phyloP scores from a whole-genome alignment of 2,797 vertebrate species.

The Caiman crocodilus region DNA sequence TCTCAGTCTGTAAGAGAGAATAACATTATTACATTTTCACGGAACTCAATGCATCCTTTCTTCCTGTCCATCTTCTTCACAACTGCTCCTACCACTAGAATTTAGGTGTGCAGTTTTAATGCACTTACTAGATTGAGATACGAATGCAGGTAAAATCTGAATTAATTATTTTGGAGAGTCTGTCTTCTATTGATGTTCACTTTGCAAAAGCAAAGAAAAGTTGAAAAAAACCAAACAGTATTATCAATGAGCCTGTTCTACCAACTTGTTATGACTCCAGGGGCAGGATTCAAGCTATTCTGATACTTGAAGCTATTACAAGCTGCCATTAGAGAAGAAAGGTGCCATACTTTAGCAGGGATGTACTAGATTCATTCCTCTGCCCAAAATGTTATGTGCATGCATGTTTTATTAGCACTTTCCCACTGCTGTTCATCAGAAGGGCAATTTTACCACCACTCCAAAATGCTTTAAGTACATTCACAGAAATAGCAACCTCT shows the following conservation, averaged over 20 bases:
- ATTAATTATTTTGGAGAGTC: background rate
- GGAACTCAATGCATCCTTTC: background rate
- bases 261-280: background rate
- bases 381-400: background rate
- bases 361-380: background rate
- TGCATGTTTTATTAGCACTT: background rate
- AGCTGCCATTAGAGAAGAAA: background rate
- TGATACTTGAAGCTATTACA: background rate
- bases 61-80: background rate
- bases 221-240: no score
- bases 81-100: no score
- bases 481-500: background rate
- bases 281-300: background rate
- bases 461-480: background rate
- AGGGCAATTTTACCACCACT: background rate
- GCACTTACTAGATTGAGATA: no score
- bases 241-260: background rate
- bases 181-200: background rate
- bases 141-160: no score
- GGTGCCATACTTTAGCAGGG: background rate
- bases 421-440: background rate
- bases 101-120: no score
- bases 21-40: background rate
- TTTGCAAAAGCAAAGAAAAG: background rate
- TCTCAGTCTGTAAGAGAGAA: conserved; percentile 84